Evolutionary conservation across 2,888 invertebrate genomes (phyloP).

Genomic region (Amiota minor): DNA sequence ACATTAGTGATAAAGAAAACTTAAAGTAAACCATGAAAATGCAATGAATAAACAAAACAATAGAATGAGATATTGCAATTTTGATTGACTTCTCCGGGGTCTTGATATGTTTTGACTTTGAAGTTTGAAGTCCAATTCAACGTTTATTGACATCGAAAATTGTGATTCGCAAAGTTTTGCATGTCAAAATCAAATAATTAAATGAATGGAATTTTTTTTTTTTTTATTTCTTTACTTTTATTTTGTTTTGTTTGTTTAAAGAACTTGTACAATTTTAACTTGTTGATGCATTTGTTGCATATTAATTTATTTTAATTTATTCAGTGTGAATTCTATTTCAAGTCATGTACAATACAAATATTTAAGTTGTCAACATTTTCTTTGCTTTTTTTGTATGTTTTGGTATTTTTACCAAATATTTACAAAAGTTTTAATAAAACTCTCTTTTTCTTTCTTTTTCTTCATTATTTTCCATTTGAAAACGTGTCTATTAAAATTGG

Average conservation of each 20-base stretch:
- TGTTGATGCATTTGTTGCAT: constrained; percentile 28
- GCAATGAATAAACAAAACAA: too few relatives aligned
- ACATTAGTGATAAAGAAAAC: too few relatives aligned
- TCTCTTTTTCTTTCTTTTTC: constrained; percentile 32
- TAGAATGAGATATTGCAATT: too few relatives aligned
- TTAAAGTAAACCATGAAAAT: too few relatives aligned
- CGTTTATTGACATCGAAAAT: constrained; percentile 2
- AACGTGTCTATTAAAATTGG: constrained; percentile 54
- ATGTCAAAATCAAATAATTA: not conserved
- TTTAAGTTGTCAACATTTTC: constrained; percentile 35
- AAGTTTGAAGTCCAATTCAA: constrained; percentile 10
- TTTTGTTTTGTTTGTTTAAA: constrained; percentile 23
- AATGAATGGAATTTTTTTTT: constrained; percentile 52
- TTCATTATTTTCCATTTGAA: constrained; percentile 30
- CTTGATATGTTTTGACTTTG: too few relatives aligned
- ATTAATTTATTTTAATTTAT: constrained; percentile 60
- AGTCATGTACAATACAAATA: constrained; percentile 61
- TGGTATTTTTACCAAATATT: constrained; percentile 18
- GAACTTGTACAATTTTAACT: too few relatives aligned
- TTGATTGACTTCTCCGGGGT: too few relatives aligned
- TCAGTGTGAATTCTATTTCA: constrained; percentile 66
- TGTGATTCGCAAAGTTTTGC: constrained; percentile 3
- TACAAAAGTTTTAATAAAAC: constrained; percentile 4
- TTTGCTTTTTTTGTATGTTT: not conserved
- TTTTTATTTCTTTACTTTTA: constrained; percentile 34